Evolutionary conservation across 2,113 vertebrate genomes (phyloP), one percentile per base, ranked within the genome.

Genomic region (Otus sunia): DNA sequence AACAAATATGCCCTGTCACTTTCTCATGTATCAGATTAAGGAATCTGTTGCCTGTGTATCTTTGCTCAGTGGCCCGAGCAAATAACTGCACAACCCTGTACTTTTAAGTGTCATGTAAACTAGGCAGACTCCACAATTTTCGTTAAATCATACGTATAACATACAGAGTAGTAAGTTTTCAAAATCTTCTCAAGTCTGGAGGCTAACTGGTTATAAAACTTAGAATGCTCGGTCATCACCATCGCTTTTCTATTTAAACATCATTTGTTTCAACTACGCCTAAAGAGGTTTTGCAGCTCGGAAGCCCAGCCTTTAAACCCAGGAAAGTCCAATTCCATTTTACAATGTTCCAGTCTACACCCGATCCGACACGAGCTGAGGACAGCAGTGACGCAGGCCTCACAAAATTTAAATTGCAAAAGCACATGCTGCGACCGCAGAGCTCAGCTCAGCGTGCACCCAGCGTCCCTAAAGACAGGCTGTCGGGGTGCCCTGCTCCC

Each of bases 361-460:
- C 73, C 16, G 43, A 53, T 30, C 36, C 0, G 0, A 15, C 27
- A 8, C 0, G 2, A 69, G n/a, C 52, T 5, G 14, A 59, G 74
- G 25, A 59, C 29, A 27, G 59, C 43, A 37, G 47, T 5, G 34
- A 59, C 37, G 9, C 0, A 32, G 67, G 41, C 62, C 68, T 62
- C 39, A 10, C 45, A 62, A 27, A n/a, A 72, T 13, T 22, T 29
- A 26, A 76, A 37, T 3, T 29, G 56, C 73, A 60, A 21, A 62
- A 84, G n/a, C 58, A 67, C 21, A 6, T 3, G 59, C 29, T 39
- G n/a, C n/a, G n/a, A 39, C 13, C 2, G 2, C 41, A 20, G 58
- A 69, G 66, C 71, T 49, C 52, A 16, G 63, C 59, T 50, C 16
- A 12, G 69, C 13, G 0, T 8, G 15, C 29, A 6, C 27, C n/a